Base-by-base conservation (phyloP, 2,797 vertebrate species). In the Gallirallus australis region DNA sequence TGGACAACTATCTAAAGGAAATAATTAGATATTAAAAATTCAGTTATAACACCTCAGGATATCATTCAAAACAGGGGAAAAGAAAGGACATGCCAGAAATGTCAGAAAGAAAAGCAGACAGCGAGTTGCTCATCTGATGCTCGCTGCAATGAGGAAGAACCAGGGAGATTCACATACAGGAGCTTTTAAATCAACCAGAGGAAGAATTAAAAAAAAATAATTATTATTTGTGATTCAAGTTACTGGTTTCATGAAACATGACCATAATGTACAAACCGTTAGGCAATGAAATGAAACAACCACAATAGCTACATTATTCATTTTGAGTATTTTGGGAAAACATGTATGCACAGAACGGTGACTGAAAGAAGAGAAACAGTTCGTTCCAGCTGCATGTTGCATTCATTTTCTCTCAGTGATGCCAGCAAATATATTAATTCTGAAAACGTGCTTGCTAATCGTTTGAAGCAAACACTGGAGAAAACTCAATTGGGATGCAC, bases 391-490 rank as follows among this genome's bases (percentile, higher is more conserved):
- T 77, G 48, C 70, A 42, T 15, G 23, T 77, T 85, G 68, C 33
- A 48, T 48, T 85, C 1, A 1, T 86, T 92, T 45, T 86, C 73
- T 40, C 70, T 64, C 57, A 53, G 42, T n/a, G 54, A 82, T 73
- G 8, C 56, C 33, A 86, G 70, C 52, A 94, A 66, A 88, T 17
- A 52, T 6, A 84, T 79, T 72, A 33, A 76, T 79, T 69, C 30
- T 59, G 39, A 72, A 94, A 90, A 90, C 5, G 28, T 82, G 52
- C 82, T 86, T 86, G 54, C 61, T 93, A 90, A 79, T 90, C 12
- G 81, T 48, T 90, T 83, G 66, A 84, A 66, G 59, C 65, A 76
- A 90, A 79, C 82, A 70, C 27, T 35, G 56, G 14, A 72, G 61
- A 61, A 93, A 93, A 84, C 30, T 86, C 63, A 53, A 1, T 47